These are phyloP conservation scores for Bacillus rossius DNA, from an alignment of 1,140 invertebrate genomes.

Conservation along the genomic window DNA sequence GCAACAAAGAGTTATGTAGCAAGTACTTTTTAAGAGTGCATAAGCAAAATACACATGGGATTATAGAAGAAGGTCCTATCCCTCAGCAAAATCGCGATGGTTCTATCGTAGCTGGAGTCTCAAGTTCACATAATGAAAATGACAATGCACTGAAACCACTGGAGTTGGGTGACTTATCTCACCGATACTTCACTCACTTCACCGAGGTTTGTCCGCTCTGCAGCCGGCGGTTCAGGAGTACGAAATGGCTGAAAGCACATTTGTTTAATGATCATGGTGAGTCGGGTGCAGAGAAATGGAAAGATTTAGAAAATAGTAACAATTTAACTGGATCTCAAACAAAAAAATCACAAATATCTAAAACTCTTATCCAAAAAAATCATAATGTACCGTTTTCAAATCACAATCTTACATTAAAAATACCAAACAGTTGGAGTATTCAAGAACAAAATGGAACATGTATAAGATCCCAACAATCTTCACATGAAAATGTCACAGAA, in stretches of 20 bases:
- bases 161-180: constrained; percentile 50
- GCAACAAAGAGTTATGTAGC: constrained; percentile 95
- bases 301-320: constrained; percentile 45
- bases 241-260: constrained; percentile 87
- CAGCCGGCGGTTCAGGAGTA: constrained; percentile 78
- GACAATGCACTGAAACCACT: constrained; percentile 44
- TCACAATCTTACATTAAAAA: constrained; percentile 50
- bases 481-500: background rate
- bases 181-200: constrained; percentile 62
- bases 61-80: constrained; percentile 57
- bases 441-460: background rate
- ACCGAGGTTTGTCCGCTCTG: constrained; percentile 83
- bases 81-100: constrained; percentile 20
- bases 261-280: constrained; percentile 81
- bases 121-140: background rate
- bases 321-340: constrained; percentile 17
- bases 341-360: background rate
- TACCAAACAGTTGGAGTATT: constrained; percentile 46
- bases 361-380: background rate
- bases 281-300: constrained; percentile 62
- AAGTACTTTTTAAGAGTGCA: constrained; percentile 97
- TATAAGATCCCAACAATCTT: background rate
- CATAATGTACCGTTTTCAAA: background rate
- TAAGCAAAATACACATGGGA: constrained; percentile 97
- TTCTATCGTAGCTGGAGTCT: constrained; percentile 43